Percentiles rank a stretch among this genome's conserved stretches.
Evolutionary conservation across 2,888 invertebrate genomes (phyloP).

Genomic region (Morinoia aosen): DNA sequence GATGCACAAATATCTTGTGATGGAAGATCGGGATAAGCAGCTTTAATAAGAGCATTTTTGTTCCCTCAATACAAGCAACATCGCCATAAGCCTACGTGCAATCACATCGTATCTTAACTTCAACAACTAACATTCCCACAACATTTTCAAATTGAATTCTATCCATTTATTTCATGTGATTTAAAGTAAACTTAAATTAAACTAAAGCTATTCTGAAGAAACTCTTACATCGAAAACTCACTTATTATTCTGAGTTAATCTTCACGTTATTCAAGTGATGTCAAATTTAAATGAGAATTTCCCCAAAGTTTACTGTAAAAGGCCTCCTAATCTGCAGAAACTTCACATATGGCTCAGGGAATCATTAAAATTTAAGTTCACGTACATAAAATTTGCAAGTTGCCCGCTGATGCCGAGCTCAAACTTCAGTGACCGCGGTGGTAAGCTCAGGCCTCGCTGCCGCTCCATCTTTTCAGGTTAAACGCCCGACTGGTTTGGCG

Average conservation of each 20-base stretch:
- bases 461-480: conserved; percentile 50
- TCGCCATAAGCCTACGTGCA: background rate
- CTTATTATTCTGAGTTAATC: background rate
- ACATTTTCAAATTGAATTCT: background rate
- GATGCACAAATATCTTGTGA: background rate
- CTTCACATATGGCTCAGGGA: background rate
- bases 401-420: background rate
- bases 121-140: background rate
- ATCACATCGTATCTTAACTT: background rate
- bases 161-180: background rate
- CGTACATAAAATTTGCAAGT: background rate
- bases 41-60: background rate
- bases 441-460: background rate
- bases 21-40: background rate
- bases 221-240: background rate
- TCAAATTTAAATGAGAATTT: background rate
- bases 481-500: conserved; percentile 50
- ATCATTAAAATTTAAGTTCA: background rate
- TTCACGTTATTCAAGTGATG: background rate
- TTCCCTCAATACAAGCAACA: background rate
- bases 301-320: background rate
- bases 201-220: background rate
- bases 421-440: background rate
- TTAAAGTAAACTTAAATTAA: background rate
- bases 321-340: background rate